Conservation (phyloP, 2,888 invertebrate species). For the Temnothorax rugatulus region DNA sequence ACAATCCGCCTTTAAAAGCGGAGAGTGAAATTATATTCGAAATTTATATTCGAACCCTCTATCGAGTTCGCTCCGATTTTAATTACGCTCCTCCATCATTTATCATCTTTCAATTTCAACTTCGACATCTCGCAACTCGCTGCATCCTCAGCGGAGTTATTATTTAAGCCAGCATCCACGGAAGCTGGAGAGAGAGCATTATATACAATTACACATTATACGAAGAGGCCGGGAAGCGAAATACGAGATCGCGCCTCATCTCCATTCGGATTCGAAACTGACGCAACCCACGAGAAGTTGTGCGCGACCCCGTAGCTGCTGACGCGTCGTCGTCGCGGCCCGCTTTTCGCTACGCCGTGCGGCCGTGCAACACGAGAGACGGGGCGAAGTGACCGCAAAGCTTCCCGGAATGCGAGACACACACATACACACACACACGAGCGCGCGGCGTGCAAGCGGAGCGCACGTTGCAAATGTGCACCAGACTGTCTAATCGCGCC, state of each 20-base stretch:
- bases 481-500: conserved; percentile 57
- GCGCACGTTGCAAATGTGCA: conserved; percentile 20
- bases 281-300: background rate
- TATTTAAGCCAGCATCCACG: background rate
- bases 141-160: background rate
- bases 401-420: conserved; percentile 67
- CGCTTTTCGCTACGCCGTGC: background rate
- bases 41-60: background rate
- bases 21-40: too few species aligned
- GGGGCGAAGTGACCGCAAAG: background rate
- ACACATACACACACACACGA: background rate
- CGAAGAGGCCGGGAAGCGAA: background rate
- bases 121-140: too few species aligned
- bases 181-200: background rate
- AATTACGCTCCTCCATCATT: background rate
- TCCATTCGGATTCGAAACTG: conserved; percentile 11
- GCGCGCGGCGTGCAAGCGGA: background rate
- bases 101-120: conserved; percentile 13
- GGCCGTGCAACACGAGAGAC: background rate
- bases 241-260: background rate
- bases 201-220: too few species aligned
- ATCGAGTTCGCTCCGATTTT: background rate
- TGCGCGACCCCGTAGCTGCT: conserved; percentile 1
- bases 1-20: background rate
- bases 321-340: conserved; percentile 9